Evolutionary conservation across 1,140 invertebrate genomes (phyloP).

Genomic region (Elysia chlorotica): DNA sequence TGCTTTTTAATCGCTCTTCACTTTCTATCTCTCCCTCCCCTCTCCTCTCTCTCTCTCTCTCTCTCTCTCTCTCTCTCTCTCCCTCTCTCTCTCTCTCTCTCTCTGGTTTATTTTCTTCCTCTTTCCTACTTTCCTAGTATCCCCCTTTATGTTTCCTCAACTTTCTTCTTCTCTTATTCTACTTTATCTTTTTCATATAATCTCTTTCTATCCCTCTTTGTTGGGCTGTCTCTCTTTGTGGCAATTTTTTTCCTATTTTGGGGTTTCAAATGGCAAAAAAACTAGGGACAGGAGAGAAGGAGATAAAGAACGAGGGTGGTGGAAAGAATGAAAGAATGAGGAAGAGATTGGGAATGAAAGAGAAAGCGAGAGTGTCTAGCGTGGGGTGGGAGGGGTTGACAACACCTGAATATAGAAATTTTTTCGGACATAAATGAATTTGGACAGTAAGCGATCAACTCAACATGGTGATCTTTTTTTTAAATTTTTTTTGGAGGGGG

Average conservation of each 20-base stretch:
- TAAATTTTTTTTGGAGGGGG: no score
- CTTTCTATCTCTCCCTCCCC: not conserved
- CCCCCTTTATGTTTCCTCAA: not conserved
- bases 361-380: no score
- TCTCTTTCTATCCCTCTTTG: not conserved
- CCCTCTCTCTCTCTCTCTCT: not conserved
- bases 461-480: no score
- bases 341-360: no score
- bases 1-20: not conserved
- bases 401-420: no score
- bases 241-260: not conserved
- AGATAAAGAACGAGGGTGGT: no score
- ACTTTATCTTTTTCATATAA: not conserved
- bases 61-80: not conserved
- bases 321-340: no score
- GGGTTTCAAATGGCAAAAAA: no score
- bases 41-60: not conserved
- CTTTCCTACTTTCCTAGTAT: not conserved
- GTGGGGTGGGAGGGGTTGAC: no score
- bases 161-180: not conserved
- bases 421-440: no score
- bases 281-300: no score
- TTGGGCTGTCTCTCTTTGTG: not conserved
- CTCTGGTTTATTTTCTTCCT: not conserved
- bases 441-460: no score